Evolutionary conservation across 2,113 vertebrate species (phyloP), one percentile per base, ranked within the genome.

Genomic region (Arothron firmamentum): DNA sequence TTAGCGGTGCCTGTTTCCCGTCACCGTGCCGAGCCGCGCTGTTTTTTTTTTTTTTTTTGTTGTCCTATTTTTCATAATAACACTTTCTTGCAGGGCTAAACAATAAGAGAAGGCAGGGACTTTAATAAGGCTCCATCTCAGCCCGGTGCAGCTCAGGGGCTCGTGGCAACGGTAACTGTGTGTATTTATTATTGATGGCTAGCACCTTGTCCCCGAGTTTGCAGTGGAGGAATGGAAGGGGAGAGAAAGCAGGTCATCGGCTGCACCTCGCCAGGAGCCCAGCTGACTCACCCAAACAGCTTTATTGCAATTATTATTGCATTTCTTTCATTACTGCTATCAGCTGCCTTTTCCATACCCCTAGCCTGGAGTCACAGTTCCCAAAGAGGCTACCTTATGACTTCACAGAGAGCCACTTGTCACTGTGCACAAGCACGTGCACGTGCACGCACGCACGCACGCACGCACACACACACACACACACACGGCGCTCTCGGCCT

Each of bases 161-260:
- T 70, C 77, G 83, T 82, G 84, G 85, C 72, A 81, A 79, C 84
- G 74, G 82, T 85, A 79, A 87, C 75, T 77, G 73, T 75, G 81
- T 85, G 75, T 81, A 87, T 90, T 72, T 84, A 89, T 92, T 92
- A 92, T 92, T 91, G 87, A 92, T 89, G 87, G 77, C 71, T 65
- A 58, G 83, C 80, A 86, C 88, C 88, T 82, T 82, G 82, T 84
- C 62, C 84, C 76, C 64, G 56, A 82, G 84, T 88, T 82, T 88
- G 78, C 81, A 77, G 55, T 64, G 50, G 74, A 70, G 61, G 59
- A 80, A 79, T 42, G 18, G 56, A 81, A 57, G 74, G 66, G 76
- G 61, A 77, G 80, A 87, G 71, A 88, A 90, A 86, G 78, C 87
- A 87, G 90, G 88, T 88, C 89, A 88, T 84, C 75, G 68, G 56